Evolutionary conservation across 2,888 invertebrate species (phyloP).

Genomic region (Teleiodes luculella): DNA sequence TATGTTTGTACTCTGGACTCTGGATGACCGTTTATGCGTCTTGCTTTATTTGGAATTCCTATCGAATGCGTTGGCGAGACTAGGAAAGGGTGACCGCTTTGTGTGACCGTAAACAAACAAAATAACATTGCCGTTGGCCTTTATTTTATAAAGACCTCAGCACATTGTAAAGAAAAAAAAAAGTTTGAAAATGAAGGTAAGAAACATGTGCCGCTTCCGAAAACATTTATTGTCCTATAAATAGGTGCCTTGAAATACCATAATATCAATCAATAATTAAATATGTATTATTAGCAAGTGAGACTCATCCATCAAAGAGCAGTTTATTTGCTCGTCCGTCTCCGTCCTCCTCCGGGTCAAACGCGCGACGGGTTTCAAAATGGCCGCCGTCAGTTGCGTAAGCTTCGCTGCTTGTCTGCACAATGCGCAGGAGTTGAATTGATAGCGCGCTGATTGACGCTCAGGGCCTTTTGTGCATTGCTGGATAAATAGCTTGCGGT

Average conservation of each 20-base stretch:
- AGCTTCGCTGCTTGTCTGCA: slow-evolving; percentile 28
- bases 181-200: too few relatives aligned
- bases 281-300: too few relatives aligned
- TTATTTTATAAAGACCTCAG: too few relatives aligned
- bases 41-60: slow-evolving; percentile 33
- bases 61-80: slow-evolving; percentile 31
- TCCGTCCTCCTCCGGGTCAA: slow-evolving; percentile 29
- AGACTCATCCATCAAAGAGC: too few relatives aligned
- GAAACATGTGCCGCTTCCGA: too few relatives aligned
- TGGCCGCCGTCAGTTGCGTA: slow-evolving; percentile 51
- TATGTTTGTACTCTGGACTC: slow-evolving; percentile 29
- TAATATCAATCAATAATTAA: too few relatives aligned
- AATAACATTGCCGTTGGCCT: too few relatives aligned
- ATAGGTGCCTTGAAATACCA: too few relatives aligned
- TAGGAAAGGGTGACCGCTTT: too few relatives aligned
- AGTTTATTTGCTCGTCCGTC: neutral
- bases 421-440: slow-evolving; percentile 47
- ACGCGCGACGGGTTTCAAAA: slow-evolving; percentile 36
- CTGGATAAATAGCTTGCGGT: slow-evolving; percentile 16
- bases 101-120: too few relatives aligned
- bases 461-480: slow-evolving; percentile 52
- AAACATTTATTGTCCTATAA: too few relatives aligned
- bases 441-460: slow-evolving; percentile 55
- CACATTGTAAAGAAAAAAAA: too few relatives aligned
- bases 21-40: slow-evolving; percentile 18